Evolutionary conservation across 2,797 vertebrate genomes (phyloP).

Genomic region (Phalloptychus januarius): DNA sequence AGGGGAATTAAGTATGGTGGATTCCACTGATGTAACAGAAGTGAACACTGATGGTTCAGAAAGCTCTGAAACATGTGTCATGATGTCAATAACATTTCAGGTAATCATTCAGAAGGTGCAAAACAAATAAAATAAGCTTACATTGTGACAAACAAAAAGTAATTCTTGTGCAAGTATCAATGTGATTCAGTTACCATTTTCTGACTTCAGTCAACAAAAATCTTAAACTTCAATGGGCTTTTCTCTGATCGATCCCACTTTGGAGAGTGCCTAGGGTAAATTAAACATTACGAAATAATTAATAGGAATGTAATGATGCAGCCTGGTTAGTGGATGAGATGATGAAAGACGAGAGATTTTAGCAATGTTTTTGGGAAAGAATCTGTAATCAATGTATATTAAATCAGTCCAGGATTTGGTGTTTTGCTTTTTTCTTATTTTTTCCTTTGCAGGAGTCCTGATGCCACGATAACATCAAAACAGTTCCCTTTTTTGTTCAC

Average conservation of each 20-base stretch:
- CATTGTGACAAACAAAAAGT: background rate
- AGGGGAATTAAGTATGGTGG: constrained; percentile 21
- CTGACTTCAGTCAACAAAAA: background rate
- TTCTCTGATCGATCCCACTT: background rate
- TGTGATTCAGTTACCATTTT: background rate
- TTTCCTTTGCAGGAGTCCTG: background rate
- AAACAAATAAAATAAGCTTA: background rate
- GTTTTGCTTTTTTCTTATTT: background rate
- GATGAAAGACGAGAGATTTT: background rate
- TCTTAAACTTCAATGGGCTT: background rate
- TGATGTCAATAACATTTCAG: background rate
- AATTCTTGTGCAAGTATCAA: background rate
- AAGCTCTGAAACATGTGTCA: background rate
- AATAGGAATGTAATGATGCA: background rate
- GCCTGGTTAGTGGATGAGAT: background rate
- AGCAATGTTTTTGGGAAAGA: background rate
- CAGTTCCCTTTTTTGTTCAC: background rate
- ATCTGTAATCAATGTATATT: background rate
- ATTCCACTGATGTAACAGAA: constrained; percentile 26
- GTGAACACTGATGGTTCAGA: constrained; percentile 16
- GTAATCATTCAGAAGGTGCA: background rate
- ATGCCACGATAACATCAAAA: background rate
- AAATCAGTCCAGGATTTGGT: background rate
- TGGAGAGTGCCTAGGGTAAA: background rate
- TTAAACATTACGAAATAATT: background rate